A percentile compares a stretch with the other conserved stretches of the same genome.
These are phyloP conservation scores for Pediacus dermestoides DNA, from an alignment of 2,888 invertebrate species.

Conservation along the genomic window DNA sequence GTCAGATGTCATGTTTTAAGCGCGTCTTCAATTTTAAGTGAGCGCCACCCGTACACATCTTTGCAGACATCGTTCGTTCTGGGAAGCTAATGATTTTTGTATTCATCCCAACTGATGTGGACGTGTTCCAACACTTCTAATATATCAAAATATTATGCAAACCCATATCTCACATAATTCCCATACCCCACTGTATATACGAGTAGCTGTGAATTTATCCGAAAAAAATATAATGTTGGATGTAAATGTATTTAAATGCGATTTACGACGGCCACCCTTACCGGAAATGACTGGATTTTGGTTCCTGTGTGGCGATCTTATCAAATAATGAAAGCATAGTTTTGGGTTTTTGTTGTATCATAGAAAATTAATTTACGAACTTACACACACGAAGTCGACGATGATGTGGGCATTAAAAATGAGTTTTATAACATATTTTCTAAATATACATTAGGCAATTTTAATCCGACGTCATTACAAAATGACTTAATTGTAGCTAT, in stretches of 20 bases:
- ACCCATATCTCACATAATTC: background rate
- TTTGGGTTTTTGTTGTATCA: too few species aligned
- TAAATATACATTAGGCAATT: too few species aligned
- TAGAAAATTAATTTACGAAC: constrained; percentile 1
- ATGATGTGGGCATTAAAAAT: too few species aligned
- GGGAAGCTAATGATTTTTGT: background rate
- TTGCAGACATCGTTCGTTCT: background rate
- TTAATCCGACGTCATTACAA: too few species aligned
- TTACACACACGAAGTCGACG: too few species aligned
- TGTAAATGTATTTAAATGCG: constrained; percentile 24
- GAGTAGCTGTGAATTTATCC: too few species aligned
- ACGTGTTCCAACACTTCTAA: constrained; percentile 1
- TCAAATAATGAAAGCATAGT: constrained; percentile 18
- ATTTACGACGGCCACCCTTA: constrained; percentile 31
- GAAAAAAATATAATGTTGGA: constrained; percentile 17
- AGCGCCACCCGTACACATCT: constrained; percentile 29
- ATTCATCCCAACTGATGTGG: background rate
- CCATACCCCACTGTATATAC: too few species aligned
- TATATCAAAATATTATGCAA: background rate
- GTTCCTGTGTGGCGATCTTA: constrained; percentile 28
- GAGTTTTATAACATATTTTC: too few species aligned
- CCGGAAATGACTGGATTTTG: constrained; percentile 28
- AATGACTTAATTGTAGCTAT: too few species aligned
- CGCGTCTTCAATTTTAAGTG: constrained; percentile 30
- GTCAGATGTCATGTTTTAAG: constrained; percentile 20